These are phyloP conservation scores for Zeuzera pyrina DNA, from an alignment of 2,888 invertebrate genomes.

Conservation along the genomic window DNA sequence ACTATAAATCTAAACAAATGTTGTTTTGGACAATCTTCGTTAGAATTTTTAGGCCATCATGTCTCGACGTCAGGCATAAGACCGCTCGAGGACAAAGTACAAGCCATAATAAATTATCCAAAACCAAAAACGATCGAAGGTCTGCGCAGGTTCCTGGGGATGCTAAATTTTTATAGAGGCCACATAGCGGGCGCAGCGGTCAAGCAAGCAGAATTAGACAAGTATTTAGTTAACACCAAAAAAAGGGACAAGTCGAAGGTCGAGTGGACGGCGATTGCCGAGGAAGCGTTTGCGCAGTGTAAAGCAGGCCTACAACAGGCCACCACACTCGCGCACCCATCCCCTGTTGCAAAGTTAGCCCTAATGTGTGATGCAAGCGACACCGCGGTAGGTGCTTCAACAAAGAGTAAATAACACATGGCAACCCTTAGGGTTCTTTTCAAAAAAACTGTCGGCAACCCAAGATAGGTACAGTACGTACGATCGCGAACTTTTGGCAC, in stretches of 20 bases:
- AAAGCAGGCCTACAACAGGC: slow-evolving; percentile 4
- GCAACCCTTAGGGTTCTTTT: too few relatives aligned
- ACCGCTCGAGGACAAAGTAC: slow-evolving; percentile 6
- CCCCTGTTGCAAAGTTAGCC: too few relatives aligned
- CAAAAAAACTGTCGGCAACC: too few relatives aligned
- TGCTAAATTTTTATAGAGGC: slow-evolving; percentile 10
- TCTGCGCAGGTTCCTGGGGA: slow-evolving; percentile 11
- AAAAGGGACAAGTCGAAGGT: slow-evolving; percentile 10
- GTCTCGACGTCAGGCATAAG: slow-evolving; percentile 4
- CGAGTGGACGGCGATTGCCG: slow-evolving; percentile 5
- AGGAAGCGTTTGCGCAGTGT: slow-evolving; percentile 6
- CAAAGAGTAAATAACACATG: too few relatives aligned
- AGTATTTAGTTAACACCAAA: slow-evolving; percentile 5
- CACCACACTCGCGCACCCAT: too few relatives aligned
- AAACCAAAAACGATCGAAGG: slow-evolving; percentile 7
- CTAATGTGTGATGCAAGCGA: too few relatives aligned
- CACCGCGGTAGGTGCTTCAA: too few relatives aligned
- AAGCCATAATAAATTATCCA: slow-evolving; percentile 5
- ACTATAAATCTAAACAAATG: slow-evolving; percentile 15
- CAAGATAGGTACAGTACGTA: too few relatives aligned
- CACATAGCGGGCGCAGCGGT: slow-evolving; percentile 5
- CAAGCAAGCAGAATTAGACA: slow-evolving; percentile 5
- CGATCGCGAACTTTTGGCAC: too few relatives aligned
- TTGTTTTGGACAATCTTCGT: neutral
- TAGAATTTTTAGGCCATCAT: slow-evolving; percentile 7